phyloP scores from a whole-genome alignment of 2,888 invertebrate species.

The Dastarcus helophoroides region DNA sequence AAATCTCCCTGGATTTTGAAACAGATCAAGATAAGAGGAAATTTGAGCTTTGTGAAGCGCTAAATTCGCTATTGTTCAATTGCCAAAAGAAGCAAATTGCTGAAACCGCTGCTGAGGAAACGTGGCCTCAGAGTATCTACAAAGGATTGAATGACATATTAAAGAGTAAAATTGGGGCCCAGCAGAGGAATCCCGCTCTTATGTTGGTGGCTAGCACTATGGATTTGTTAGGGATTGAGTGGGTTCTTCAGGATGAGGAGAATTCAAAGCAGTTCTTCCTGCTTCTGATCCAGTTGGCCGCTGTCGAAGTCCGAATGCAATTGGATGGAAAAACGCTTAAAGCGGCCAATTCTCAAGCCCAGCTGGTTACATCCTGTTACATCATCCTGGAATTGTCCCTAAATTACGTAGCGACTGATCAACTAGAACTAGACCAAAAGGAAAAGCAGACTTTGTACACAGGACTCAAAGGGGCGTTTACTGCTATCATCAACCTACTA shows the following conservation, averaged over 20 bases:
- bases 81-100: constrained; percentile 56
- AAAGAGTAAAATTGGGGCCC: constrained; percentile 74
- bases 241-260: constrained; percentile 70
- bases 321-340: constrained; percentile 77
- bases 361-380: constrained; percentile 73
- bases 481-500: constrained; percentile 65
- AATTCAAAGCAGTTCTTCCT: constrained; percentile 74
- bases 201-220: constrained; percentile 71
- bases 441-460: constrained; percentile 86
- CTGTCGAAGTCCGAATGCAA: constrained; percentile 90
- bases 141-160: constrained; percentile 75
- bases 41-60: constrained; percentile 74
- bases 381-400: constrained; percentile 69
- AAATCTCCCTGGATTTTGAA: constrained; percentile 77
- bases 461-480: constrained; percentile 79
- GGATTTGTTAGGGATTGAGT: constrained; percentile 73
- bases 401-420: constrained; percentile 68
- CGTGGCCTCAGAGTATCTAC: constrained; percentile 72
- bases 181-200: constrained; percentile 80
- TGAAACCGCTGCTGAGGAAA: constrained; percentile 55
- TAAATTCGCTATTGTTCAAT: constrained; percentile 62
- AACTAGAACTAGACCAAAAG: constrained; percentile 75
- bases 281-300: constrained; percentile 71
- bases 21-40: constrained; percentile 81
- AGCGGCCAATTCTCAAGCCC: constrained; percentile 62